phyloP scores from a whole-genome alignment of 2,888 invertebrate genomes.

The Melanchra persicariae region DNA sequence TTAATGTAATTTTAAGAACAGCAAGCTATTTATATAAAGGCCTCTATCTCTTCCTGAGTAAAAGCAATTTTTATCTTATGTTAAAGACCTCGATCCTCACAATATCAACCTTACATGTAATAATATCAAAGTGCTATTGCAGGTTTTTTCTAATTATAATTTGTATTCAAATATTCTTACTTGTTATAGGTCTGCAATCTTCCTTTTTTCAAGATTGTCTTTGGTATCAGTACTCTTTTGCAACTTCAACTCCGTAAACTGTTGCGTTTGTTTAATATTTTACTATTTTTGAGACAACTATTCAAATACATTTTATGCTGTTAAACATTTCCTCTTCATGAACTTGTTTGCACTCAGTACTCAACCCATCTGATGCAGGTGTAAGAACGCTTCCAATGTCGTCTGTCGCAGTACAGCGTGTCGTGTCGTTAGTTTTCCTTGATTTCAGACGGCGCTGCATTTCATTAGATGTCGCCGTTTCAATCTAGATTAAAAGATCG shows the following conservation, averaged over 20 bases:
- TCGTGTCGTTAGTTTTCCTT: constrained; percentile 60
- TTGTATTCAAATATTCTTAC: too few relatives aligned
- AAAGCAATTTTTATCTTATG: not conserved
- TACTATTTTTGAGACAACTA: too few relatives aligned
- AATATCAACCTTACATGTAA: not conserved
- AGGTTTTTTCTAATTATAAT: too few relatives aligned
- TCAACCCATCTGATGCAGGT: constrained; percentile 64
- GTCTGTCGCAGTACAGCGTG: constrained; percentile 60
- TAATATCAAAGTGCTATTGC: too few relatives aligned
- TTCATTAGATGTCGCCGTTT: constrained; percentile 51
- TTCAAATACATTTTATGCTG: too few relatives aligned
- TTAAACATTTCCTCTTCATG: not conserved
- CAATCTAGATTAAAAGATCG: constrained; percentile 48
- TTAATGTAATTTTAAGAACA: not conserved
- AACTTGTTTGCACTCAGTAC: constrained; percentile 62
- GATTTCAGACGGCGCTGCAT: constrained; percentile 55
- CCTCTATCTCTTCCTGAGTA: not conserved
- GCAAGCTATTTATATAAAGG: not conserved
- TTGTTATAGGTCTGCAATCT: too few relatives aligned
- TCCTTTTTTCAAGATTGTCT: too few relatives aligned
- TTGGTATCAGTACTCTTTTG: too few relatives aligned
- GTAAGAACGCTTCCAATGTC: constrained; percentile 62
- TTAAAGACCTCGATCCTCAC: not conserved
- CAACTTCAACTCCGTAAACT: not conserved
- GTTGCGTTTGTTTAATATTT: too few relatives aligned